phyloP scores from a whole-genome alignment of 2,113 vertebrate genomes.

The Cynopterus brachyotis region DNA sequence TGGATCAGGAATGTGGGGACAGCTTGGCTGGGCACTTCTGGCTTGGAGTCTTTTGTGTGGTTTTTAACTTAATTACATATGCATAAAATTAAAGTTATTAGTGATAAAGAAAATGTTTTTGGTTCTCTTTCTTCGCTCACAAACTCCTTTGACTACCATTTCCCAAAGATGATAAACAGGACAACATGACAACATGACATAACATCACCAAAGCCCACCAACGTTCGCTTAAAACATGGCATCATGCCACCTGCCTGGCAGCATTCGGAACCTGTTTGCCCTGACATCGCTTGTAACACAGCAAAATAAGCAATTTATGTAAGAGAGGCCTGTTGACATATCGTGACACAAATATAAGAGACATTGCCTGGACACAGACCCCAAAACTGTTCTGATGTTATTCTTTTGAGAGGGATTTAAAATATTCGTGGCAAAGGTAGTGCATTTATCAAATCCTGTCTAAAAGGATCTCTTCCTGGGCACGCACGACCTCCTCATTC shows the following conservation, averaged over 20 bases:
- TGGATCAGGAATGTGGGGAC: neutral
- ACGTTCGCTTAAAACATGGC: neutral
- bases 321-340: neutral
- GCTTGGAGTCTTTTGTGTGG: no score
- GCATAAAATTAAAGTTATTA: neutral
- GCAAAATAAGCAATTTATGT: neutral
- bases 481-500: neutral
- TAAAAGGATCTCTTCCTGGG: neutral
- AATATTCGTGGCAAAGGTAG: neutral
- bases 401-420: neutral
- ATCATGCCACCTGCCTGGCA: neutral
- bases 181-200: no score
- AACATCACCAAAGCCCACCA: neutral
- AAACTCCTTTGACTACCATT: neutral
- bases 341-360: neutral
- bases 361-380: neutral
- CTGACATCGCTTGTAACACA: neutral
- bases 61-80: neutral
- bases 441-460: neutral
- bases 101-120: neutral
- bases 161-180: neutral
- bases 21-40: neutral
- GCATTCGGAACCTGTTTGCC: neutral
- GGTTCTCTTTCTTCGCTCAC: neutral
- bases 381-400: neutral